Conservation (phyloP, 2,113 vertebrate species). For the Ailuropoda melanoleuca region DNA sequence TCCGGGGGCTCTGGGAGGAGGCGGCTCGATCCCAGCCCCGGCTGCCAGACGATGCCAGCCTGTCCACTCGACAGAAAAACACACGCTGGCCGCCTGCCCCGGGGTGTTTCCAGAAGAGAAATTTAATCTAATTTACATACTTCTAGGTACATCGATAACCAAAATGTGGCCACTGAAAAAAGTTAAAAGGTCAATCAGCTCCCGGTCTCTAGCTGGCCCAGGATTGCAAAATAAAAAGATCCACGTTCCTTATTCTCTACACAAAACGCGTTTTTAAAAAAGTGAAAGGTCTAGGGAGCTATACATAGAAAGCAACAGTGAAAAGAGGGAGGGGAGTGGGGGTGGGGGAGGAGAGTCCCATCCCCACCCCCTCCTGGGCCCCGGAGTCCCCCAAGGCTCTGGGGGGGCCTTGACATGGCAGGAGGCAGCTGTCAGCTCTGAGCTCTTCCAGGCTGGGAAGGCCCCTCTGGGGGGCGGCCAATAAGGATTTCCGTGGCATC, state of each 20-base stretch:
- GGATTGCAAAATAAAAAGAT: constrained; percentile 83
- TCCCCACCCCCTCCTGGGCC: constrained; percentile 48
- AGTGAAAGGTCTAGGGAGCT: constrained; percentile 80
- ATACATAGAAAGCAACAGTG: constrained; percentile 79
- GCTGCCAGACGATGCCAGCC: constrained; percentile 58
- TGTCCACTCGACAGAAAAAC: constrained; percentile 70
- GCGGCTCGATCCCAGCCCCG: neutral
- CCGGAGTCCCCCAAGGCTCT: constrained; percentile 64
- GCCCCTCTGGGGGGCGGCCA: constrained; percentile 32
- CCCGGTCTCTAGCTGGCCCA: constrained; percentile 76
- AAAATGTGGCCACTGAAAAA: constrained; percentile 82
- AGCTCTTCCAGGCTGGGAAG: constrained; percentile 66
- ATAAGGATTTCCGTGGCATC: constrained; percentile 77
- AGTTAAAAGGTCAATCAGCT: constrained; percentile 83
- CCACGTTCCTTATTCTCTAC: constrained; percentile 82
- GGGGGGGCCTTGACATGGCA: constrained; percentile 63
- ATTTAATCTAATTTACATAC: constrained; percentile 86
- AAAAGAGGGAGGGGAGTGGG: constrained; percentile 34
- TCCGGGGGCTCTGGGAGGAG: neutral
- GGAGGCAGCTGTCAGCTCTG: constrained; percentile 78
- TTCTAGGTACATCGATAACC: constrained; percentile 83
- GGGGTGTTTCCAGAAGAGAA: constrained; percentile 83
- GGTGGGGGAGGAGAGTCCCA: constrained; percentile 33
- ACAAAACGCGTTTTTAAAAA: constrained; percentile 84
- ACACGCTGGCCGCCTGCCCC: constrained; percentile 73